These are phyloP conservation scores for Clostera curtula DNA, from an alignment of 2,888 invertebrate species.

Conservation along the genomic window DNA sequence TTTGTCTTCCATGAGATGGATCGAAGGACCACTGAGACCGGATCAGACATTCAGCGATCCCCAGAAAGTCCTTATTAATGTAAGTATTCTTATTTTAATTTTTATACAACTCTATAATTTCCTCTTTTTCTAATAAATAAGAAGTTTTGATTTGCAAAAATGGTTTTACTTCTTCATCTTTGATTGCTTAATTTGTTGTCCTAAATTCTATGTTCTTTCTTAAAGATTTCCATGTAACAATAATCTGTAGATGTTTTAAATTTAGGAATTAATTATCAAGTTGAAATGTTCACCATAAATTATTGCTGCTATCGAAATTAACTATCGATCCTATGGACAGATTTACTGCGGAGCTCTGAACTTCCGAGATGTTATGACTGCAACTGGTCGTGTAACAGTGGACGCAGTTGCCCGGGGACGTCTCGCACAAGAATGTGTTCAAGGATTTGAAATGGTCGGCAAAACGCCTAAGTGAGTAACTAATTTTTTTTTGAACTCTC, in stretches of 20 bases:
- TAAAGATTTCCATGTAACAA: too few species aligned
- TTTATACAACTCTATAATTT: neutral
- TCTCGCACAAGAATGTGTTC: slow-evolving; percentile 77
- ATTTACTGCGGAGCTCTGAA: slow-evolving; percentile 88
- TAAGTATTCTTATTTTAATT: slow-evolving; percentile 29
- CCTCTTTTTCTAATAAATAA: slow-evolving; percentile 20
- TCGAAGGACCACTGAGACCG: slow-evolving; percentile 77
- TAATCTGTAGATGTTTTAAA: too few species aligned
- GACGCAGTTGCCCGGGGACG: slow-evolving; percentile 84
- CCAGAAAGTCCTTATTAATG: slow-evolving; percentile 44
- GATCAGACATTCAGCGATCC: slow-evolving; percentile 40
- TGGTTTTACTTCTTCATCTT: too few species aligned
- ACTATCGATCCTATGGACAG: slow-evolving; percentile 38
- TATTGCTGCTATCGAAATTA: too few species aligned
- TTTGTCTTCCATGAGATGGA: slow-evolving; percentile 82
- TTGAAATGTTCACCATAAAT: too few species aligned
- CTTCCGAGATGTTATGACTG: slow-evolving; percentile 96
- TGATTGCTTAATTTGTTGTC: too few species aligned
- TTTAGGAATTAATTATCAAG: too few species aligned
- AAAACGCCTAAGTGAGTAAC: slow-evolving; percentile 55
- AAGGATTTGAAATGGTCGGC: slow-evolving; percentile 82
- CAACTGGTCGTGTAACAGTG: slow-evolving; percentile 90
- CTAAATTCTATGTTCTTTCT: too few species aligned
- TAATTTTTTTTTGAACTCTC: too few species aligned
- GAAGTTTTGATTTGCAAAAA: too few species aligned